phyloP scores from a whole-genome alignment of 2,888 invertebrate genomes.

The Euproctis similis region DNA sequence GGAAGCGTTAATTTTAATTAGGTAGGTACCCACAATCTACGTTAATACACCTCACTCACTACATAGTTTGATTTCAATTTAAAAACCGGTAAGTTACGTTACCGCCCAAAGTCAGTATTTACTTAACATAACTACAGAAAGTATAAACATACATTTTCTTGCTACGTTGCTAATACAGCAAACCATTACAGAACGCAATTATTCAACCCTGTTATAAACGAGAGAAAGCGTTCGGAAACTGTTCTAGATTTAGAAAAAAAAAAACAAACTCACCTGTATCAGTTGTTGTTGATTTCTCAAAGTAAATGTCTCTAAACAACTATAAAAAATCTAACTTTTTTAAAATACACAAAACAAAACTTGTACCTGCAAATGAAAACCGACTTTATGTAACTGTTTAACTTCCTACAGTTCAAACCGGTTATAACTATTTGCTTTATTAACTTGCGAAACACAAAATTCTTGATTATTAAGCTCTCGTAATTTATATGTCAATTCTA shows the following conservation, averaged over 20 bases:
- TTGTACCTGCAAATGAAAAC: conserved; percentile 48
- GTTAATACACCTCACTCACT: no score
- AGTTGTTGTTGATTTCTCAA: conserved; percentile 41
- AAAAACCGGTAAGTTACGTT: conserved; percentile 17
- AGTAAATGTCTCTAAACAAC: conserved; percentile 31
- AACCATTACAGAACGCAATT: conserved; percentile 17
- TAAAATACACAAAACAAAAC: conserved; percentile 40
- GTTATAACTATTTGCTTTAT: conserved; percentile 20
- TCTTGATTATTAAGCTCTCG: conserved; percentile 10
- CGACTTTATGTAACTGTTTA: conserved; percentile 59
- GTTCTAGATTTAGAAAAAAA: conserved; percentile 27
- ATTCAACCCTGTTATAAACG: conserved; percentile 32
- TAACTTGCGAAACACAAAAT: conserved; percentile 16
- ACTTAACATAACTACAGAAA: conserved; percentile 1
- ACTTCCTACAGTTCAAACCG: conserved; percentile 48
- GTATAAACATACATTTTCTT: conserved; percentile 6
- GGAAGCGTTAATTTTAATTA: conserved; percentile 7
- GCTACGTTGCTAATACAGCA: conserved; percentile 3
- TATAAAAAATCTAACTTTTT: conserved; percentile 27
- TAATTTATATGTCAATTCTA: conserved; percentile 20
- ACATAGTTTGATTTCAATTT: conserved; percentile 7
- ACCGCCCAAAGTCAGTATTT: conserved; percentile 7
- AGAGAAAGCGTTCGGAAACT: conserved; percentile 25
- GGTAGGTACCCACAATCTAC: conserved; percentile 5
- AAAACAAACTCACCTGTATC: conserved; percentile 51